Evolutionary conservation across 2,113 vertebrate species (phyloP).

Genomic region (Picathartes gymnocephalus): DNA sequence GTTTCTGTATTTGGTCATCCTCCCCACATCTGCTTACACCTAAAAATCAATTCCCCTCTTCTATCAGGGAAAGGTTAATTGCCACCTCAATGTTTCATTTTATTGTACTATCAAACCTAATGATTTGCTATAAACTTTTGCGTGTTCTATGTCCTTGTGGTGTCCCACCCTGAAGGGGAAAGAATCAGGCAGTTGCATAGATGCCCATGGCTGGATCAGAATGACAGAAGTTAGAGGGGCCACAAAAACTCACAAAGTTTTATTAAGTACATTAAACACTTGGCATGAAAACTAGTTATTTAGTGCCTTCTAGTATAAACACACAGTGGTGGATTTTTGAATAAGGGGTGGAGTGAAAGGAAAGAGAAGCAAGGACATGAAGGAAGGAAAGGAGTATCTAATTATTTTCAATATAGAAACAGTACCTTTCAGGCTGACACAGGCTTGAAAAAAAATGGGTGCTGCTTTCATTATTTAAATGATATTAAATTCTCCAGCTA

Average conservation of each 20-base stretch:
- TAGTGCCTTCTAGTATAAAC: neutral
- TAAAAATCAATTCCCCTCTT: neutral
- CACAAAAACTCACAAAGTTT: neutral
- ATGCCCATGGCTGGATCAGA: neutral
- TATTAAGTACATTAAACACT: neutral
- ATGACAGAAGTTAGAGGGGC: neutral
- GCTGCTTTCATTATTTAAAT: neutral
- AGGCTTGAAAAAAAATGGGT: neutral
- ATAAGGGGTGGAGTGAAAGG: neutral
- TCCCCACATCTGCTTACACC: neutral
- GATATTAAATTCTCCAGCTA: neutral
- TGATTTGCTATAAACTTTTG: neutral
- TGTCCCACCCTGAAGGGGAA: neutral
- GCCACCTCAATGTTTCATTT: neutral
- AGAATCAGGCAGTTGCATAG: neutral
- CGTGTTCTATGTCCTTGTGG: neutral
- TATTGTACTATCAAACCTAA: neutral
- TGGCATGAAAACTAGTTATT: neutral
- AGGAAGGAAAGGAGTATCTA: neutral
- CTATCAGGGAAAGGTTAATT: neutral
- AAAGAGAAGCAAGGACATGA: neutral
- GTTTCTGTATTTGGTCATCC: neutral
- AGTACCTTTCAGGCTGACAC: neutral
- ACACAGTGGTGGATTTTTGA: neutral
- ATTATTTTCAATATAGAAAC: neutral